Conservation (phyloP, 2,888 invertebrate genomes). For the Tetragnatha montana region DNA sequence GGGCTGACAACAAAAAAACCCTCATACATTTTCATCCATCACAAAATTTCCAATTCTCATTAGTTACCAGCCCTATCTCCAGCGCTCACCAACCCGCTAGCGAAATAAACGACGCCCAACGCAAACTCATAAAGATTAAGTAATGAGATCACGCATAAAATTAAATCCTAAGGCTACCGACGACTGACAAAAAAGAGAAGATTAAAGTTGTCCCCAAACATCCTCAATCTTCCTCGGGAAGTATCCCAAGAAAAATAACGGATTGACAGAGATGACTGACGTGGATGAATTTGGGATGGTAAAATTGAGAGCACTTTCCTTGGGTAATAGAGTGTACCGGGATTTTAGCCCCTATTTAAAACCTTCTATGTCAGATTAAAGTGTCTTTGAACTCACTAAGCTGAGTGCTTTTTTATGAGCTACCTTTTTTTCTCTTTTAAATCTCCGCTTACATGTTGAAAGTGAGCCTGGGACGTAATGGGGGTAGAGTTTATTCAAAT, state of each 20-base stretch:
- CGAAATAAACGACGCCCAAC: background rate
- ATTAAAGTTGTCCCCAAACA: slow-evolving; percentile 35
- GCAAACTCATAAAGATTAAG: slow-evolving; percentile 19
- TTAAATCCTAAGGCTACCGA: slow-evolving; percentile 47
- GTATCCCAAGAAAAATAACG: slow-evolving; percentile 26
- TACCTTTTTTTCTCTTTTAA: slow-evolving; percentile 11
- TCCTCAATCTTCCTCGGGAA: background rate
- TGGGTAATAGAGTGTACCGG: slow-evolving; percentile 2
- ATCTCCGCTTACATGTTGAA: slow-evolving; percentile 1
- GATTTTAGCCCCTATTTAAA: slow-evolving; percentile 13
- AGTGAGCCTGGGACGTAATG: background rate
- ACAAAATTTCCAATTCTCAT: too few relatives aligned
- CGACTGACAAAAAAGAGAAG: slow-evolving; percentile 12
- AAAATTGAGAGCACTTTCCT: slow-evolving; percentile 27
- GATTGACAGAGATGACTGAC: slow-evolving; percentile 39
- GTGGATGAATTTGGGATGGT: slow-evolving; percentile 6
- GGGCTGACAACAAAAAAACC: too few relatives aligned
- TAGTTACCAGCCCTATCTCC: too few relatives aligned
- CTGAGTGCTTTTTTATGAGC: slow-evolving; percentile 28
- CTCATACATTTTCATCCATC: too few relatives aligned
- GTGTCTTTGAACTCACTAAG: background rate
- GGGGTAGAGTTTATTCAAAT: background rate
- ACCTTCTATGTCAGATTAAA: slow-evolving; percentile 9
- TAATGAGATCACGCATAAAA: slow-evolving; percentile 29
- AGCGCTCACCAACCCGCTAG: background rate